These are phyloP conservation scores for Aphyosemion australe DNA, from an alignment of 2,113 vertebrate genomes.

Conservation along the genomic window DNA sequence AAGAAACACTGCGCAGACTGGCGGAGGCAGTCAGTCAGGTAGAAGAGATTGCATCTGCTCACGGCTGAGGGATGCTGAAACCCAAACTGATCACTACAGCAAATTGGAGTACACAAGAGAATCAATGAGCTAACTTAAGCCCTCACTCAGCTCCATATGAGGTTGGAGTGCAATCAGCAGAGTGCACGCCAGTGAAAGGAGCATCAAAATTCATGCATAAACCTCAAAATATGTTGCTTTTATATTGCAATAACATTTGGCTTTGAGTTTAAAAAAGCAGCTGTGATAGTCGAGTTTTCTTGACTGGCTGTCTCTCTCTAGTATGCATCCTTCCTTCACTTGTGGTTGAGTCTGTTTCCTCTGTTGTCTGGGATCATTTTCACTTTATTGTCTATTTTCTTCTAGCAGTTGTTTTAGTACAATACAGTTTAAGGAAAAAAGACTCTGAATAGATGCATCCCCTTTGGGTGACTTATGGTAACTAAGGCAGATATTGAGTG, in stretches of 20 bases:
- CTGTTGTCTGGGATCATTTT: slow-evolving; percentile 11
- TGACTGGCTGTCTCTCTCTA: slow-evolving; percentile 23
- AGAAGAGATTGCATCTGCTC: slow-evolving; percentile 46
- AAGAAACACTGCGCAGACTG: slow-evolving; percentile 9
- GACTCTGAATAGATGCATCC: slow-evolving; percentile 20
- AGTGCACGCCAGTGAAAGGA: slow-evolving; percentile 8
- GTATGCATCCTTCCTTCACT: neutral
- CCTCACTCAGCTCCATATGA: slow-evolving; percentile 31
- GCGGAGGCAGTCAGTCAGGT: slow-evolving; percentile 35
- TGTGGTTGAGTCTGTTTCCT: slow-evolving; percentile 13
- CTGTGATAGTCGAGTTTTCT: slow-evolving; percentile 25
- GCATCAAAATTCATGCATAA: neutral
- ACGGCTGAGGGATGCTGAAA: slow-evolving; percentile 29
- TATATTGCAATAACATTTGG: slow-evolving; percentile 20
- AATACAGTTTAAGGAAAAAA: slow-evolving; percentile 7
- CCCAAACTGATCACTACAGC: slow-evolving; percentile 44
- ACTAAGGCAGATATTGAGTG: slow-evolving; percentile 44
- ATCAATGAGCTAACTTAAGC: slow-evolving; percentile 40
- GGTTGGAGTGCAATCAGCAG: slow-evolving; percentile 17
- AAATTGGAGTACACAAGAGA: slow-evolving; percentile 39
- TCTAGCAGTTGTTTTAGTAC: slow-evolving; percentile 22
- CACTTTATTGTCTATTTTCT: slow-evolving; percentile 25
- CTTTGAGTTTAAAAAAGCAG: slow-evolving; percentile 13
- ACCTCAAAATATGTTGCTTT: slow-evolving; percentile 16
- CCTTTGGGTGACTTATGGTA: slow-evolving; percentile 52